These are phyloP conservation scores for Amphimallon solstitiale DNA, from an alignment of 2,888 invertebrate species.

Conservation along the genomic window DNA sequence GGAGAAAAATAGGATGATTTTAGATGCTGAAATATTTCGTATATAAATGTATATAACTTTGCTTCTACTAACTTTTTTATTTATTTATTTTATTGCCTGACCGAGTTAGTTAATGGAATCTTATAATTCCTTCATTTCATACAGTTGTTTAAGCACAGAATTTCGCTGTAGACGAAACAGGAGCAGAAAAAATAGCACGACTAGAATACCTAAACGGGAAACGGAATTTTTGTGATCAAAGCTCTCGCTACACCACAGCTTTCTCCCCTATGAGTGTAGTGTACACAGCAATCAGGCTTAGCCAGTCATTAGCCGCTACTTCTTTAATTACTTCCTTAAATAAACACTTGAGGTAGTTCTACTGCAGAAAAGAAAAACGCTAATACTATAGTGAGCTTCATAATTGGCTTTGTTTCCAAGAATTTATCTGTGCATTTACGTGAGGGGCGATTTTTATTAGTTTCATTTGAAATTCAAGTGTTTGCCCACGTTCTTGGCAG, in stretches of 20 bases:
- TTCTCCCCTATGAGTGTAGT: constrained; percentile 43
- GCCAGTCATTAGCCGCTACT: constrained; percentile 47
- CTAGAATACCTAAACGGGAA: constrained; percentile 15
- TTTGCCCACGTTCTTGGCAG: constrained; percentile 2
- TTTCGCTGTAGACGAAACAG: background rate
- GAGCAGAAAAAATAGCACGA: constrained; percentile 11
- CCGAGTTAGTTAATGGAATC: no score
- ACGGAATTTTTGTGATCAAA: constrained; percentile 23
- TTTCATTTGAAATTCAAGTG: constrained; percentile 31
- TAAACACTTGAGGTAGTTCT: constrained; percentile 41
- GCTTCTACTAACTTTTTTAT: no score
- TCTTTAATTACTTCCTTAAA: constrained; percentile 50
- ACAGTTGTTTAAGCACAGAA: background rate
- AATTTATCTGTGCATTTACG: constrained; percentile 41
- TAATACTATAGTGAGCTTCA: constrained; percentile 46
- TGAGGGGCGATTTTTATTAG: constrained; percentile 45
- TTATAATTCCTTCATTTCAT: no score
- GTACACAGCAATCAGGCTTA: constrained; percentile 49
- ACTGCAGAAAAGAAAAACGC: constrained; percentile 43
- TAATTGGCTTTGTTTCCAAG: constrained; percentile 44
- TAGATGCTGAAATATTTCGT: background rate
- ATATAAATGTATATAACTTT: background rate
- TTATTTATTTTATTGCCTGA: no score
- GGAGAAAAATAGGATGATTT: no score
- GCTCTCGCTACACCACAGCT: constrained; percentile 3